Evolutionary conservation across 2,888 invertebrate species (phyloP).

Genomic region (Stegophylla sp.): DNA sequence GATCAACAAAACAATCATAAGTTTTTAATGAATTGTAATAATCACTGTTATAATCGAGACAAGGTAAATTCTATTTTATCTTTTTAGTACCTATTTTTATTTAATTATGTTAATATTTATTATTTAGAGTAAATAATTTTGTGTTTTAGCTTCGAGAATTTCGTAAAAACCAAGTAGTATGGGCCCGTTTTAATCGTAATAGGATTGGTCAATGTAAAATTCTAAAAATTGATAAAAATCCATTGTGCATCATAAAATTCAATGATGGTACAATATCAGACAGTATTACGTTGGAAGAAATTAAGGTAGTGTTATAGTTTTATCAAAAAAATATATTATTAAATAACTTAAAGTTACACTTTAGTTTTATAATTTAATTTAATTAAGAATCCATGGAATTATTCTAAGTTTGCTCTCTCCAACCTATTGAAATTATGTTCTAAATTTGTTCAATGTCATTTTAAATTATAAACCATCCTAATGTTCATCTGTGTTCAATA

Average conservation of each 20-base stretch:
- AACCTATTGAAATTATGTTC: too few species aligned
- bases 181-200: constrained; percentile 70
- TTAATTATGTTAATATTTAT: background rate
- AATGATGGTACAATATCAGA: constrained; percentile 71
- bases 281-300: constrained; percentile 69
- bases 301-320: constrained; percentile 68
- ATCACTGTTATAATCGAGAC: constrained; percentile 60
- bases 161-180: constrained; percentile 66
- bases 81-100: background rate
- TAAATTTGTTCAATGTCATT: too few species aligned
- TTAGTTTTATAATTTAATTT: too few species aligned
- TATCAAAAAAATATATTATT: too few species aligned
- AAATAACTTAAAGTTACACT: too few species aligned
- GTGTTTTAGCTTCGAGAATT: constrained; percentile 63
- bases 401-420: too few species aligned
- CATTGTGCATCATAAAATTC: constrained; percentile 71
- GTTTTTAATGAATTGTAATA: constrained; percentile 61
- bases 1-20: constrained; percentile 59
- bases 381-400: too few species aligned
- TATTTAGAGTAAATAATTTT: background rate
- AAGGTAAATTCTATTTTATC: constrained; percentile 60
- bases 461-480: too few species aligned
- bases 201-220: constrained; percentile 70
- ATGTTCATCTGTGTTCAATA: too few species aligned
- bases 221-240: constrained; percentile 66